Base-by-base conservation (phyloP, 2,113 vertebrate species). In the Centrocercus urophasianus region DNA sequence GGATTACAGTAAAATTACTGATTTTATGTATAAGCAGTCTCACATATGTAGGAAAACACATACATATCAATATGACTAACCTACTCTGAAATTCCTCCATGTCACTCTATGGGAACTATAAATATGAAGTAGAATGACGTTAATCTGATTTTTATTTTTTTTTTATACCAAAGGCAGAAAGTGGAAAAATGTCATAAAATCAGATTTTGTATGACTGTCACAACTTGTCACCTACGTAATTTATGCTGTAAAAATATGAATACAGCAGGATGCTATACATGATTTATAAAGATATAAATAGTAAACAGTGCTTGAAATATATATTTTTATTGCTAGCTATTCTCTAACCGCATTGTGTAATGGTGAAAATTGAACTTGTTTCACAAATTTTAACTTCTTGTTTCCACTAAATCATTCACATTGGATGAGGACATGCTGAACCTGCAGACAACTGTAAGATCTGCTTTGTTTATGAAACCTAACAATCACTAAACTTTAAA, bases 201-300 rank as follows among this genome's bases (percentile, higher is more conserved):
- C 84, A 91, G 76, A 95, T 95, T 95, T 96, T 92, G 54, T 91
- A n/a, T 81, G 87, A 95, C 93, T 96, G 89, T 93, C 94, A 95
- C 70, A 92, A 91, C 89, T 94, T 86, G 94, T 95, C 93, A 92
- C 79, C 92, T 96, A 72, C 1, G 84, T 77, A 96, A 96, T 96
- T 96, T 94, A 95, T 96, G 83, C 88, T 95, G 95, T 94, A 96
- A 95, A 96, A 95, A 84, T 87, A 92, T 74, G 86, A 96, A 91
- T 86, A 75, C 47, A 79, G 82, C 56, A 83, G 78, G 59, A 85
- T 93, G 69, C 13, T 87, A 92, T 96, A 71, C 92, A 95, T 96
- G 85, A 94, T 97, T 96, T 96, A 94, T 92, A 90, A 93, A 86
- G 80, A 86, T 97, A 96, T 95, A 95, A 96, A 96, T 90, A 93